Evolutionary conservation across 2,888 invertebrate genomes (phyloP).

Genomic region (Drosophila quinaria): DNA sequence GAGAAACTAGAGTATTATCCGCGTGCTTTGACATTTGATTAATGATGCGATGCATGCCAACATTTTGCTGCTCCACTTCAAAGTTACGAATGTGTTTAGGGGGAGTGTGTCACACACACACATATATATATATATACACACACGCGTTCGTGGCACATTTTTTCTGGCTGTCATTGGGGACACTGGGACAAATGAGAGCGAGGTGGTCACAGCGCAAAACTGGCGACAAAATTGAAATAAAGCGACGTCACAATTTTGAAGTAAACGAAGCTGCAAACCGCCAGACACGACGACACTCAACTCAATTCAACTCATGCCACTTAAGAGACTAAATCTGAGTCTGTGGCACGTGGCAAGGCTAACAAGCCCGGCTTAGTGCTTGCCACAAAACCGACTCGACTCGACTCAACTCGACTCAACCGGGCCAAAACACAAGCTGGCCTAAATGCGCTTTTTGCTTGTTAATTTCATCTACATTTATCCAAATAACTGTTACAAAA

Average conservation of each 20-base stretch:
- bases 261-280: conserved; percentile 51
- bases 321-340: background rate
- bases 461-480: background rate
- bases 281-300: conserved; percentile 3
- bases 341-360: conserved; percentile 21
- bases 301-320: background rate
- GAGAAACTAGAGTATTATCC: conserved; percentile 22
- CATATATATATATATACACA: conserved; percentile 12
- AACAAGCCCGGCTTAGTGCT: conserved; percentile 16
- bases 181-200: conserved; percentile 46
- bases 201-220: conserved; percentile 32
- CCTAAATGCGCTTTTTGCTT: conserved; percentile 2
- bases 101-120: conserved; percentile 16
- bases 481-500: background rate
- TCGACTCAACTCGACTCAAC: background rate
- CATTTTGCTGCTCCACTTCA: conserved; percentile 56
- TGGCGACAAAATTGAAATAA: conserved; percentile 68
- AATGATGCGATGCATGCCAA: conserved; percentile 56
- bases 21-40: conserved; percentile 63
- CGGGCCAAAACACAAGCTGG: conserved; percentile 2
- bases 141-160: background rate
- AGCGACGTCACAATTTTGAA: conserved; percentile 32
- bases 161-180: conserved; percentile 42
- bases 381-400: background rate
- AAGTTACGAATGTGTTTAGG: conserved; percentile 19